Conservation (phyloP, 1,140 invertebrate species). For the Nephila pilipes region DNA sequence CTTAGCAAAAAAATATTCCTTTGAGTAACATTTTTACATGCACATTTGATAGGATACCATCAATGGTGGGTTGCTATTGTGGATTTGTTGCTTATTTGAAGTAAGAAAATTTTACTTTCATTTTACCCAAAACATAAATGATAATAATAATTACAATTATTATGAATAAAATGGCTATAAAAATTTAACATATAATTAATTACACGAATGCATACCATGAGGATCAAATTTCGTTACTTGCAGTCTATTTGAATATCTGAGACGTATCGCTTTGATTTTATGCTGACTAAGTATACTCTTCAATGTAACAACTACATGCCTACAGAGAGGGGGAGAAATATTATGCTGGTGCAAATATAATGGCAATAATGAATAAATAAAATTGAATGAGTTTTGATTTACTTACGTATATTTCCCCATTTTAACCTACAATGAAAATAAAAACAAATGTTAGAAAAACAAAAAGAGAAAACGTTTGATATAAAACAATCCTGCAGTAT, state of each 20-base stretch:
- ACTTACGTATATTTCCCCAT: slow-evolving; percentile 22
- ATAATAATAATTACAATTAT: no score
- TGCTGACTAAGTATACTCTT: slow-evolving; percentile 40
- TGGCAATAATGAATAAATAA: not conserved
- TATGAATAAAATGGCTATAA: no score
- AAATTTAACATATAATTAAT: not conserved
- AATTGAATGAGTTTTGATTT: not conserved
- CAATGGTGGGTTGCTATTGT: no score
- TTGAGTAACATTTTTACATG: no score
- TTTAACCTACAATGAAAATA: not conserved
- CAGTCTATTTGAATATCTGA: slow-evolving; percentile 24
- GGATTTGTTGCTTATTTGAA: no score
- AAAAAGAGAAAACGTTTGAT: no score
- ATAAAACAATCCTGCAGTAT: no score
- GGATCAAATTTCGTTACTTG: slow-evolving; percentile 63
- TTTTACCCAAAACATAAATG: no score
- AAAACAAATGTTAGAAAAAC: not conserved
- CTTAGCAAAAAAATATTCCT: no score
- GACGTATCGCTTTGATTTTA: slow-evolving; percentile 6
- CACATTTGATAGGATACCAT: no score
- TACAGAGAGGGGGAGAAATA: slow-evolving; percentile 4
- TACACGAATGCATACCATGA: slow-evolving; percentile 29
- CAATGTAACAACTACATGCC: slow-evolving; percentile 51
- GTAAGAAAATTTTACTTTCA: not conserved
- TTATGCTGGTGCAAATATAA: not conserved